Conservation (phyloP, 2,888 invertebrate species). For the Xestoiulus laeticollis region DNA sequence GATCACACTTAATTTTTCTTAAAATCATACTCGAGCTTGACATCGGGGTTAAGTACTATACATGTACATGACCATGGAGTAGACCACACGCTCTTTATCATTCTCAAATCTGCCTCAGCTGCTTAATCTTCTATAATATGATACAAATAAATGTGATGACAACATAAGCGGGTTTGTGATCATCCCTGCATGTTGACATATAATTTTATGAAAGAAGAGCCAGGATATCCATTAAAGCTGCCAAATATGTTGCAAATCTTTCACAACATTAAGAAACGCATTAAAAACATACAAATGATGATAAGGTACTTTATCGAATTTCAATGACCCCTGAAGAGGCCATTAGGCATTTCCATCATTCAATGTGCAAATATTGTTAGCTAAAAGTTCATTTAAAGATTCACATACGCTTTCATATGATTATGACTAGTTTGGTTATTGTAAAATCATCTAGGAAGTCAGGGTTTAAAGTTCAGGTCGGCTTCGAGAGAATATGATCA, state of each 20-base stretch:
- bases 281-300: no score
- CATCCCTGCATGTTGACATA: not conserved
- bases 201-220: not conserved
- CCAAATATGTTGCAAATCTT: not conserved
- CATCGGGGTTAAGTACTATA: no score
- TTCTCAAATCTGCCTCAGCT: no score
- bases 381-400: not conserved
- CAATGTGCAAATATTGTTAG: not conserved
- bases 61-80: no score
- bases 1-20: no score
- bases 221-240: not conserved
- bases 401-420: not conserved
- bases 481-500: no score
- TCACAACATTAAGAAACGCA: not conserved
- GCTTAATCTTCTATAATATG: no score
- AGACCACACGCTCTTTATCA: no score
- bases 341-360: not conserved
- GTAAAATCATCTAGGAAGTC: not conserved
- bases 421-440: not conserved
- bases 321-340: not conserved
- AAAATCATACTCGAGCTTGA: no score
- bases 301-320: not conserved
- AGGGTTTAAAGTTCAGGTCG: not conserved
- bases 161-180: no score
- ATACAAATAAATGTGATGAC: no score